A percentile compares a stretch with the other conserved stretches of the same genome.
phyloP scores from a whole-genome alignment of 2,113 vertebrate genomes.

The Junco hyemalis region DNA sequence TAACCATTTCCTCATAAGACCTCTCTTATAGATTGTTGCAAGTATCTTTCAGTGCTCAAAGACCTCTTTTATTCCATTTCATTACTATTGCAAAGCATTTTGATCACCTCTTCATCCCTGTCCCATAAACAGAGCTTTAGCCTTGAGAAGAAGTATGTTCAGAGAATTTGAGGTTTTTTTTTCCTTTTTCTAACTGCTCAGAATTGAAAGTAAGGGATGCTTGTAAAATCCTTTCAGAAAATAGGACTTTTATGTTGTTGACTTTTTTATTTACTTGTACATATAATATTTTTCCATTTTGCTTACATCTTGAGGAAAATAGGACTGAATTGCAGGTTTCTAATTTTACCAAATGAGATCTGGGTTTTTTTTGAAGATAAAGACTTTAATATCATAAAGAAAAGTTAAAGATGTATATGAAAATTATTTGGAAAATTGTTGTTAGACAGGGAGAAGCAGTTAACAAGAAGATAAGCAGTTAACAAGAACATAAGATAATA shows the following conservation, averaged over 20 bases:
- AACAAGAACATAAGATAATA: background rate
- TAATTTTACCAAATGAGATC: background rate
- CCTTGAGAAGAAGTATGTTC: background rate
- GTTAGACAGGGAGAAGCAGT: background rate
- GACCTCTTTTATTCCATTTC: background rate
- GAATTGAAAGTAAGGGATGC: background rate
- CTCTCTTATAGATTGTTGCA: background rate
- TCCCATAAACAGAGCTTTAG: background rate
- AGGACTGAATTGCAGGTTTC: background rate
- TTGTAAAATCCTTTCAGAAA: background rate
- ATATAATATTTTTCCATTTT: background rate
- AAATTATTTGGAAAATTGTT: background rate
- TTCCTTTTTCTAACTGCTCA: background rate
- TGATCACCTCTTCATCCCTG: background rate
- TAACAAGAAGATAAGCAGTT: background rate
- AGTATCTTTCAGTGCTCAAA: background rate
- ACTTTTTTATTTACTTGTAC: background rate
- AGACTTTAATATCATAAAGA: background rate
- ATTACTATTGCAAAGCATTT: background rate
- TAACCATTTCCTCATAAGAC: background rate
- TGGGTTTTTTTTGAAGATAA: background rate
- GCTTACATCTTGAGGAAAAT: background rate
- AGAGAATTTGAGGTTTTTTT: background rate
- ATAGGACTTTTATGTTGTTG: background rate
- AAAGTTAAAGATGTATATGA: background rate